Evolutionary conservation across 2,797 vertebrate genomes (phyloP).

Genomic region (Iguana delicatissima): DNA sequence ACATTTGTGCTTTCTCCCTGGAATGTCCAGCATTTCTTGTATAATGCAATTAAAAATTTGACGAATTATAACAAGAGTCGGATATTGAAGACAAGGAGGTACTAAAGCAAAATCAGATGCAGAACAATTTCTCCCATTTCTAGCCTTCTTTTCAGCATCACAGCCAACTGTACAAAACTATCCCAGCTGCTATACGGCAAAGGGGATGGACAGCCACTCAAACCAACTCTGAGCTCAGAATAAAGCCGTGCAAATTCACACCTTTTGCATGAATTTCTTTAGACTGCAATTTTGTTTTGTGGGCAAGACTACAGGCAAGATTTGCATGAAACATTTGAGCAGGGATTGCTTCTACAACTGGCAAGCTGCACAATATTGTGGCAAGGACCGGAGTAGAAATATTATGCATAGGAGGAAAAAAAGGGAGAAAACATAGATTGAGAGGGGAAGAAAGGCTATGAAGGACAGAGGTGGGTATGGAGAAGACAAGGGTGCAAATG

Average conservation of each 20-base stretch:
- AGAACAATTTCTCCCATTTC: background rate
- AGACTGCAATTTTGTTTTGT: background rate
- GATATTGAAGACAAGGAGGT: slow-evolving; percentile 34
- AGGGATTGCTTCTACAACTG: background rate
- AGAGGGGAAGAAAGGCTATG: background rate
- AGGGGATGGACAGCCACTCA: background rate
- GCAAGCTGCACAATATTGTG: slow-evolving; percentile 4
- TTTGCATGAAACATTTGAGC: background rate
- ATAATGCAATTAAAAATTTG: background rate
- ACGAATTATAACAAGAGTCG: slow-evolving; percentile 44
- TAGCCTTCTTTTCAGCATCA: background rate
- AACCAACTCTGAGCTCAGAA: background rate
- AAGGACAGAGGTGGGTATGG: background rate
- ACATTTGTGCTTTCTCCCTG: slow-evolving; percentile 28
- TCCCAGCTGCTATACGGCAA: background rate
- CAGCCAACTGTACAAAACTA: too few species aligned
- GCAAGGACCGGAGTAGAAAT: background rate
- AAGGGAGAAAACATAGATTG: background rate
- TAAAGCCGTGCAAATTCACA: background rate
- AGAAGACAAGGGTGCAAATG: background rate
- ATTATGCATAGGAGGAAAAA: background rate
- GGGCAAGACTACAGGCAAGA: background rate
- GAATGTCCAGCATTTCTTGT: slow-evolving; percentile 11
- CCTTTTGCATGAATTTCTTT: background rate
- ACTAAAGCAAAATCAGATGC: background rate